Evolutionary conservation across 2,797 vertebrate species (phyloP).

Genomic region (Myripristis jacobus): DNA sequence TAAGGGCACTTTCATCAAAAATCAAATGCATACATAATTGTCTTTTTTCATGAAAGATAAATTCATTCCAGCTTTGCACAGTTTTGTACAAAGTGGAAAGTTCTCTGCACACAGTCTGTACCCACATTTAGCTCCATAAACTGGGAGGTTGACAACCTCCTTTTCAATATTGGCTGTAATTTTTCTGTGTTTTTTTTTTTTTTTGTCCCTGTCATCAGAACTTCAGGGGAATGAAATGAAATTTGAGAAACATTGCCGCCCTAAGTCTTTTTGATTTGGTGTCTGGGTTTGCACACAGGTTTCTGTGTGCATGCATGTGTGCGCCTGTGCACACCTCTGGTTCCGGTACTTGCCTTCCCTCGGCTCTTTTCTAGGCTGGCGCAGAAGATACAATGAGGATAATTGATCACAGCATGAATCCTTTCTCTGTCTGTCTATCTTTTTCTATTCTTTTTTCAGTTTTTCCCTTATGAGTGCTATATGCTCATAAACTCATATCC

Average conservation of each 20-base stretch:
- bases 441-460: conserved; percentile 42
- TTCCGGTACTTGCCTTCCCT: conserved; percentile 33
- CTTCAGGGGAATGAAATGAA: conserved; percentile 40
- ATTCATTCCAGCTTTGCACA: no score
- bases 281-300: background rate
- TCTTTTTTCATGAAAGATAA: conserved; percentile 58
- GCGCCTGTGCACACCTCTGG: conserved; percentile 10
- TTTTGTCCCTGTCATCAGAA: conserved; percentile 32
- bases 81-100: conserved; percentile 29
- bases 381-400: conserved; percentile 54
- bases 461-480: conserved; percentile 22
- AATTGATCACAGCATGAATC: conserved; percentile 73
- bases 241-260: conserved; percentile 34
- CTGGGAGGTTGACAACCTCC: conserved; percentile 27
- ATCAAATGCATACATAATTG: conserved; percentile 51
- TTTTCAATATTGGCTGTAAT: conserved; percentile 23
- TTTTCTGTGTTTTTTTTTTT: conserved; percentile 4
- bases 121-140: conserved; percentile 37
- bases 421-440: conserved; percentile 42
- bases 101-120: conserved; percentile 18
- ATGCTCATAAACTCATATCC: conserved; percentile 28
- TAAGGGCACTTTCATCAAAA: conserved; percentile 45
- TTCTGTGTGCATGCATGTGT: conserved; percentile 16
- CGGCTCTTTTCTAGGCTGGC: conserved; percentile 38
- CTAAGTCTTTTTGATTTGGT: conserved; percentile 39